Base-by-base conservation (phyloP, 2,888 invertebrate species). In the Bhutanitis thaidina region DNA sequence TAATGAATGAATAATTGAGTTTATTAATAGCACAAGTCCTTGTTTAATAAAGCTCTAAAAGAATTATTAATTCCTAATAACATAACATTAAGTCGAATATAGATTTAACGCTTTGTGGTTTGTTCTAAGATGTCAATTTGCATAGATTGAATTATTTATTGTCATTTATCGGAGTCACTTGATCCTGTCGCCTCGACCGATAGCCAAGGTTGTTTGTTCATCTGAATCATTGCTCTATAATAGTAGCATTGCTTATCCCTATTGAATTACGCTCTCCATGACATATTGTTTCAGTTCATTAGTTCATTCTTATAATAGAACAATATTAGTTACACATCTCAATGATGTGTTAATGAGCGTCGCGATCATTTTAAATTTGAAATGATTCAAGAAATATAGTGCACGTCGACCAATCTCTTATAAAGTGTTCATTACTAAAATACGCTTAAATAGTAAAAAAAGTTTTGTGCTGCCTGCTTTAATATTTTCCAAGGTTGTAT, bases 181-280 rank as follows among this genome's bases (percentile, higher is more conserved):
- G 43, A 52, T 43, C 43, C 47, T 12, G 32, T 52, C 32, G 35
- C 49, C 48, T 38, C 49, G 37, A 43, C 29, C 25, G 32, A 12
- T 29, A 34, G 12, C 36, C 47, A 52, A 52, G 52, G 52, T 27
- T 52, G 46, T 14, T 41, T 32, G 34, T 52, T 34, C 52, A 47
- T 47, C 43, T 43, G 47, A 38, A 52, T 47, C 46, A 52, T 43
- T 34, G 52, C 15, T 47, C 12, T 37, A 27, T 9, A 16, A 10
- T 7, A 8, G n/a, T 37, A 47, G 30, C 52, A 52, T 47, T 47
- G 38, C 25, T 27, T 34, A 15, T 43, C 34, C n/a, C 45, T 45
- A 51, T 51, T 30, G 14, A 46, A 36, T 51, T 51, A 51, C 48
- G 12, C 36, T 50, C 49, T 46, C 51, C 51, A 20, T 51, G 51